Conservation (phyloP, 2,797 vertebrate genomes). For the Melopsittacus undulatus region DNA sequence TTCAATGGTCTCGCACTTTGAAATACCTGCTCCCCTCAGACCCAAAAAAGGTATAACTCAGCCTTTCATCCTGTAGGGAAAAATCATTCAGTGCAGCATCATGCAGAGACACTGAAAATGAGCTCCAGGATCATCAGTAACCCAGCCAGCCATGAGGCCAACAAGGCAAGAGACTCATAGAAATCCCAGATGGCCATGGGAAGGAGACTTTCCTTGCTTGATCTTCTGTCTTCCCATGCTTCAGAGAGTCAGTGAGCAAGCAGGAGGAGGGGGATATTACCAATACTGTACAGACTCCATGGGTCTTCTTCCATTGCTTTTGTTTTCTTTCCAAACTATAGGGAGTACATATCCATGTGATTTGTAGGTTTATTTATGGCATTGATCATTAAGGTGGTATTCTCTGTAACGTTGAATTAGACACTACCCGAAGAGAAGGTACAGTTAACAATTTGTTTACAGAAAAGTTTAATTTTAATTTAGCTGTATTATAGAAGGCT, state of each 20-base stretch:
- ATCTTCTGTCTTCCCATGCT: not conserved
- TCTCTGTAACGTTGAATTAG: not conserved
- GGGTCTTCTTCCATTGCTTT: not conserved
- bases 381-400: not conserved
- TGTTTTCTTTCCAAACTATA: not conserved
- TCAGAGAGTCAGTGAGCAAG: not conserved
- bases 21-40: constrained; percentile 8
- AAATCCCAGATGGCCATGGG: not conserved
- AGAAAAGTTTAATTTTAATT: not conserved
- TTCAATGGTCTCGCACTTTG: not conserved
- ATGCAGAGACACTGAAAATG: not conserved
- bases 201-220: not conserved
- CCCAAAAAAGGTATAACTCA: not conserved
- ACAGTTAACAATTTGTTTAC: not conserved
- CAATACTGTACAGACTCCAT: not conserved
- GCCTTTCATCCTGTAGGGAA: not conserved
- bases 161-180: not conserved
- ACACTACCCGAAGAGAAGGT: not conserved
- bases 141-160: not conserved
- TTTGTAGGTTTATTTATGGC: not conserved
- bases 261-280: not conserved
- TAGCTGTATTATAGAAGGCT: not conserved
- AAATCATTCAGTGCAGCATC: not conserved
- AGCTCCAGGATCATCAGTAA: not conserved
- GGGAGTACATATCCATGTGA: not conserved